Base-by-base conservation (phyloP, 2,113 vertebrate genomes). In the Corapipo altera region DNA sequence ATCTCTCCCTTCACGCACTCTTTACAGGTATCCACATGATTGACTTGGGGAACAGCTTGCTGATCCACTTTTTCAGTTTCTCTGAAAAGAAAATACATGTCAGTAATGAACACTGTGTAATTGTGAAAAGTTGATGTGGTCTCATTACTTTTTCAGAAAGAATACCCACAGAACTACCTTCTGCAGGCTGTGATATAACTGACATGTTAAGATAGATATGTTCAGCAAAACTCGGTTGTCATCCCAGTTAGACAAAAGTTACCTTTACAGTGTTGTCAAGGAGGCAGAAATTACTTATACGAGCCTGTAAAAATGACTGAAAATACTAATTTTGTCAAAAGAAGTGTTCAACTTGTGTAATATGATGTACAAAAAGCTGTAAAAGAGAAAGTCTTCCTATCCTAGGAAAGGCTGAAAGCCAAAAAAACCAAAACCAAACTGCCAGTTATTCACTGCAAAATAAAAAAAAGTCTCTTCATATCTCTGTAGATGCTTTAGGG, bases 21-120 rank as follows among this genome's bases (percentile, higher is more conserved):
- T 76, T 97, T 98, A 91, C 93, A 98, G 93, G 97, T 78, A 86
- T 98, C 98, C 76, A 98, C 88, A 28, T 99, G 99, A 96, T 99
- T 99, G 93, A 96, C 98, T 66, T 99, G 99, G 35, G 98, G 98
- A 66, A 98, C 98, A 5, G 98, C 98, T 87, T 98, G 98, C 75
- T 98, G 98, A 84, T 98, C 97, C 35, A 82, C 78, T 94, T 98
- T 99, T 69, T 97, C 98, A 52, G 96, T 44, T 73, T 99, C 99
- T 97, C 99, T 99, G 97, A 52, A 94, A 98, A 44, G 33, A 96
- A 90, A 97, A 83, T 11, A 17, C 4, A 4, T 6, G 24, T 70
- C 81, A 88, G 55, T 62, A 78, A 89, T 12, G 17, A 76, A 59
- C 51, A 32, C 22, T 7, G 41, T 20, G 82, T 82, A 79, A 74